Conservation (phyloP, 2,888 invertebrate genomes). For the Brenthis ino region DNA sequence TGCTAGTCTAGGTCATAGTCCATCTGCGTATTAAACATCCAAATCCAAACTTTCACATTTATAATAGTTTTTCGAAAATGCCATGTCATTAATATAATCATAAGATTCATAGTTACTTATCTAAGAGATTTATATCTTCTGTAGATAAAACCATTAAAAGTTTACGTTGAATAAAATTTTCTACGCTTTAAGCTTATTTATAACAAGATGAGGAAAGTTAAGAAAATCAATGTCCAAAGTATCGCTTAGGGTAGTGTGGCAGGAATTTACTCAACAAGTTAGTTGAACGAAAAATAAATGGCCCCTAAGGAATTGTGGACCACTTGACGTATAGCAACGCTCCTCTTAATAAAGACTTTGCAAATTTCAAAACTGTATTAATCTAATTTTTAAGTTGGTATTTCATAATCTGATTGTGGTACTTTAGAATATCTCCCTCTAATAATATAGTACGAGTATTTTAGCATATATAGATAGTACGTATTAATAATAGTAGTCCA, state of each 20-base stretch:
- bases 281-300: constrained; percentile 15
- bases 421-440: too few relatives aligned
- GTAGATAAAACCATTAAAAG: neutral
- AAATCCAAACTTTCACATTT: neutral
- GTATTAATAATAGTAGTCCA: too few relatives aligned
- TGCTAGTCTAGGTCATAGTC: too few relatives aligned
- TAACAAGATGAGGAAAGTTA: constrained; percentile 18
- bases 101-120: neutral
- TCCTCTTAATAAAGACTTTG: neutral
- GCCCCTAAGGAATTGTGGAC: constrained; percentile 6
- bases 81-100: neutral
- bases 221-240: constrained; percentile 28
- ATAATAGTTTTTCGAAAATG: too few relatives aligned
- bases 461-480: too few relatives aligned
- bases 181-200: constrained; percentile 13
- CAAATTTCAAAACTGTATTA: neutral
- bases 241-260: constrained; percentile 16
- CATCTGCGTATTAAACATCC: too few relatives aligned
- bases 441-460: too few relatives aligned
- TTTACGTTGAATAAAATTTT: constrained; percentile 11
- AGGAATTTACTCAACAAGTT: constrained; percentile 15
- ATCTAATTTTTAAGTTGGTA: too few relatives aligned
- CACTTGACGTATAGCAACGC: constrained; percentile 2
- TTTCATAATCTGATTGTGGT: too few relatives aligned
- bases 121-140: neutral